These are phyloP conservation scores for Phaedon cochleariae DNA, from an alignment of 2,888 invertebrate species.

Conservation along the genomic window DNA sequence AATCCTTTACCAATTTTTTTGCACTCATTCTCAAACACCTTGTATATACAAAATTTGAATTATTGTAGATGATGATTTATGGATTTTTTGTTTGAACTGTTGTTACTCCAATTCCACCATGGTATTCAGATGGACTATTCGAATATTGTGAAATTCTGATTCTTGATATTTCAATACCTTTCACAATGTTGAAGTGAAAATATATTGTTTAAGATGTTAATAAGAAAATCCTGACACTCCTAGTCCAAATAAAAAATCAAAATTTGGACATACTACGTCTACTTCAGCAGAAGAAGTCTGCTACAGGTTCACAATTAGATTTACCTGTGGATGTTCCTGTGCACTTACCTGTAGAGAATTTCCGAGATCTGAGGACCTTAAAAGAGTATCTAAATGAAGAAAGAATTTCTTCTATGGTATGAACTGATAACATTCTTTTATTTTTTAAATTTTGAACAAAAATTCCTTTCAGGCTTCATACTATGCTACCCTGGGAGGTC, in stretches of 20 bases:
- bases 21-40: too few relatives aligned
- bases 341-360: conserved; percentile 4
- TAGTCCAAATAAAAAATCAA: conserved; percentile 1
- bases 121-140: not conserved
- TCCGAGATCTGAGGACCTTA: not conserved
- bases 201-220: not conserved
- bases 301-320: conserved; percentile 4
- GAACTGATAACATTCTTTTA: not conserved
- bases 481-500: conserved; percentile 6
- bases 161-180: not conserved
- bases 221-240: conserved; percentile 5
- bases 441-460: not conserved
- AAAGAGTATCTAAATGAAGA: not conserved
- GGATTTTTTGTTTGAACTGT: too few relatives aligned
- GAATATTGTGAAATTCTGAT: not conserved
- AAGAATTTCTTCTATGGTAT: conserved; percentile 4
- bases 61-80: too few relatives aligned
- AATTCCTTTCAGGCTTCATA: not conserved
- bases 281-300: conserved; percentile 7
- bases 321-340: not conserved
- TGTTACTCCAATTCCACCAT: not conserved
- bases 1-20: too few relatives aligned
- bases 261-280: not conserved
- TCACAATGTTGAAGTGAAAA: not conserved
- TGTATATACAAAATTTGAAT: too few relatives aligned